Evolutionary conservation across 2,797 vertebrate genomes (phyloP).

Genomic region (Xenentodon cancila): DNA sequence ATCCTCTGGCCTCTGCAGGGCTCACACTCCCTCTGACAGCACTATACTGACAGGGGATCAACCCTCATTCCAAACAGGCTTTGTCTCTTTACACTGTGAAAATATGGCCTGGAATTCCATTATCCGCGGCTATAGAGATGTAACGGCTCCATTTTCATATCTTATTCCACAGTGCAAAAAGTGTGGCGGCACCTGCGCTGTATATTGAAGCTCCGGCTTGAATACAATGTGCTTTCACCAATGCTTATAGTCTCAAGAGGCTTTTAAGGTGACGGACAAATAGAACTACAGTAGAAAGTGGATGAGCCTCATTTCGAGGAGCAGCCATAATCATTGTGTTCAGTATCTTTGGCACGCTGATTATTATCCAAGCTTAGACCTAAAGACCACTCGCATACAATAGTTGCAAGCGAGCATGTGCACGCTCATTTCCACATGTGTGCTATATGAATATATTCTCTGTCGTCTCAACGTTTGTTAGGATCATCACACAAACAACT

Average conservation of each 20-base stretch:
- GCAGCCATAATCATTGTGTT: slow-evolving; percentile 30
- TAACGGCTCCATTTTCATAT: slow-evolving; percentile 60
- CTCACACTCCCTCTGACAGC: slow-evolving; percentile 54
- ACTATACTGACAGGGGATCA: slow-evolving; percentile 66
- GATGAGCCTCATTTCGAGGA: slow-evolving; percentile 47
- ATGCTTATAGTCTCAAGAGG: slow-evolving; percentile 48
- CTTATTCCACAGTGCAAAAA: slow-evolving; percentile 42
- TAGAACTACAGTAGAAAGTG: slow-evolving; percentile 26
- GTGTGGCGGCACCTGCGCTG: slow-evolving; percentile 42
- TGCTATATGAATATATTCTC: slow-evolving; percentile 38
- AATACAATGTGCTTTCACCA: slow-evolving; percentile 19
- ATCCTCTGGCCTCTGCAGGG: slow-evolving; percentile 39
- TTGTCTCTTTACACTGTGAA: slow-evolving; percentile 69
- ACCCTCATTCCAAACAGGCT: slow-evolving; percentile 61
- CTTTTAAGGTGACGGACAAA: slow-evolving; percentile 67
- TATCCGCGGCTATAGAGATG: slow-evolving; percentile 62
- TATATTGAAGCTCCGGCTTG: slow-evolving; percentile 15
- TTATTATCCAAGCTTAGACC: slow-evolving; percentile 42
- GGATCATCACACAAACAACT: slow-evolving; percentile 59
- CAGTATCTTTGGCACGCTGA: slow-evolving; percentile 43
- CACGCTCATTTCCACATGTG: neutral
- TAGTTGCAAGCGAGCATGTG: slow-evolving; percentile 4
- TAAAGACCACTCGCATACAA: slow-evolving; percentile 15
- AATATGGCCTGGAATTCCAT: slow-evolving; percentile 73
- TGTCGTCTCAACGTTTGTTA: slow-evolving; percentile 44